Base-by-base conservation (phyloP, 2,113 vertebrate species). In the Gadus chalcogrammus region DNA sequence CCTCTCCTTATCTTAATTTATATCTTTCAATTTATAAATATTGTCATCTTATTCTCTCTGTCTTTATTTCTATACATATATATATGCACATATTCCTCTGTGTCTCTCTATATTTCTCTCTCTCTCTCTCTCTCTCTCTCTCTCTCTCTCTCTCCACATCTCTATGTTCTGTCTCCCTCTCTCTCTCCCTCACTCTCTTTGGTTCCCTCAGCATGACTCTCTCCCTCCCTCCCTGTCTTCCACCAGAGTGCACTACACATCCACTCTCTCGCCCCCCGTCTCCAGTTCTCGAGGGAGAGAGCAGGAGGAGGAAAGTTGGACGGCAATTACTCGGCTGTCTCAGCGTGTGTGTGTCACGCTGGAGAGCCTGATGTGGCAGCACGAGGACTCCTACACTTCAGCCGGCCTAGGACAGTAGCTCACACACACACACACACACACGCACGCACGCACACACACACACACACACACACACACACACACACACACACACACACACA, bases 311-410 rank as follows among this genome's bases (percentile, higher is more conserved):
- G 76, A 79, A 85, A 88, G 82, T 88, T 83, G 86, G 82, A 88
- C 78, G 84, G 82, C 85, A 81, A 88, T 88, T 90, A 87, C 85
- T 90, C 82, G 79, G 83, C 87, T 88, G 88, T 87, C 84, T 84
- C 78, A 77, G 79, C 64, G 65, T 73, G 80, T 86, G 81, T 77
- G 82, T 82, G 35, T 48, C 70, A 0, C 67, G 80, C 71, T 35
- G 31, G 31, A 35, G 31, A 35, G 31, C 31, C 31, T 71, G 84
- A 83, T 81, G 75, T 66, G 77, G 73, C 82, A 69, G 84, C 79
- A 11, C 74, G 83, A 79, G 82, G 85, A 84, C 83, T 65, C 56
- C 69, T 77, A 75, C 65, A 72, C 76, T 79, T 72, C 71, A 73
- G 75, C 71, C 74, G 78, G 79, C 69, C 59, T 64, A 74, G 81